Evolutionary conservation across 30 jellyfish, hydroid and myxozoan species (phyloP).

Genomic region (Catostylus mosaicus): DNA sequence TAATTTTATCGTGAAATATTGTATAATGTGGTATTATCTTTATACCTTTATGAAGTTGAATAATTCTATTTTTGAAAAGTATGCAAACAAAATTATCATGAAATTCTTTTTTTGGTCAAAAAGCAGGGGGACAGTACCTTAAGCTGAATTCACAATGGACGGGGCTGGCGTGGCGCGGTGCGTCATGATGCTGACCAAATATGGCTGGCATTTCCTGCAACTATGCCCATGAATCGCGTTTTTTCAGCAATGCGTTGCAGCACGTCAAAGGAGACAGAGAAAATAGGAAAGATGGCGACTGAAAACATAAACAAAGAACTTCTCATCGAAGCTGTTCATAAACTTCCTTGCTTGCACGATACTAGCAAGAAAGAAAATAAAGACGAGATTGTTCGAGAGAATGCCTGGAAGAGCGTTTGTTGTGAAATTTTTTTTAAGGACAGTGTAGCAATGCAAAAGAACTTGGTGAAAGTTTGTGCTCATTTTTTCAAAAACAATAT

Average conservation of each 20-base stretch:
- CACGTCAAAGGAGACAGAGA: not conserved
- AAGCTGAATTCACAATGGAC: constrained; percentile 17
- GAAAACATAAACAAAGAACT: constrained; percentile 13
- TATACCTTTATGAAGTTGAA: no score
- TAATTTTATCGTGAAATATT: no score
- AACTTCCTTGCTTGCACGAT: constrained; percentile 35
- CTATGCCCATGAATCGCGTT: constrained; percentile 9
- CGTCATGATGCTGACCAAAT: constrained; percentile 23
- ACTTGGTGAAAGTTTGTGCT: constrained; percentile 2
- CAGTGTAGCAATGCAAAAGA: constrained; percentile 1
- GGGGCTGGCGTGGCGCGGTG: constrained; percentile 33
- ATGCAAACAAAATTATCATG: no score
- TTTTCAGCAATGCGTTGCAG: no score
- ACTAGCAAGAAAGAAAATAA: constrained; percentile 23
- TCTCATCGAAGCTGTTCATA: constrained; percentile 17
- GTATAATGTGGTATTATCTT: no score
- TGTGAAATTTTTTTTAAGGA: not conserved
- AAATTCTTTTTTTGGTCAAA: no score
- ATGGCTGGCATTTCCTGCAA: not conserved
- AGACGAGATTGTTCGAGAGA: constrained; percentile 38
- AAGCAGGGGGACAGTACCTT: no score
- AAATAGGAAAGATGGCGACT: constrained; percentile 7
- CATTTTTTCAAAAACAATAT: not conserved
- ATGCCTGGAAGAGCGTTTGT: constrained; percentile 22
- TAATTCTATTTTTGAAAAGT: no score